Percentiles rank a stretch among this genome's conserved stretches.
Conservation (phyloP, 2,113 vertebrate genomes). For the Symphodus melops region DNA sequence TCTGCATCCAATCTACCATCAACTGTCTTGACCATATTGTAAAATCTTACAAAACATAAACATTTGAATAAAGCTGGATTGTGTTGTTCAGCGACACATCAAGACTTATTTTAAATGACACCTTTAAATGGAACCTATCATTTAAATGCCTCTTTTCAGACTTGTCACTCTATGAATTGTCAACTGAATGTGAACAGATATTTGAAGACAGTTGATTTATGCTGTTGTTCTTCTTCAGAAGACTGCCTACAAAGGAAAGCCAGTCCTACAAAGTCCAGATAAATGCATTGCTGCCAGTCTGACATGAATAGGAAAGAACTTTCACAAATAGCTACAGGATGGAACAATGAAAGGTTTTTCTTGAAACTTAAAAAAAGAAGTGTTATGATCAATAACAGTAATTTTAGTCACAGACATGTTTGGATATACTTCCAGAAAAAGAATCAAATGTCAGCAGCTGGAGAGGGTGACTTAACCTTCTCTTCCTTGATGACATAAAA, state of each 20-base stretch:
- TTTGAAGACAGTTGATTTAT: neutral
- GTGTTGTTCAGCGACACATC: too few relatives aligned
- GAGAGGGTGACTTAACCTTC: constrained; percentile 45
- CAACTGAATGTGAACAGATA: neutral
- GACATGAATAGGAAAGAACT: neutral
- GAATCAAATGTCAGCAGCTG: constrained; percentile 27
- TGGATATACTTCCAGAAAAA: constrained; percentile 2
- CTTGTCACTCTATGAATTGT: neutral
- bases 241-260: neutral
- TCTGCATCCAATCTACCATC: neutral
- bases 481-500: constrained; percentile 38
- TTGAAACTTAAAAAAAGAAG: constrained; percentile 7
- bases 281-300: neutral
- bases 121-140: too few relatives aligned
- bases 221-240: neutral
- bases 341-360: neutral
- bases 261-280: neutral
- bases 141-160: neutral
- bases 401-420: constrained; percentile 6
- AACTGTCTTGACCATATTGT: neutral
- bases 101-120: too few relatives aligned
- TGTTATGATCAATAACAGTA: constrained; percentile 9
- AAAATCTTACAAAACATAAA: too few relatives aligned
- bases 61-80: too few relatives aligned
- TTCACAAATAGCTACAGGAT: neutral